Evolutionary conservation across 2,113 vertebrate genomes (phyloP), one percentile per base, ranked within the genome.

Genomic region (Peromyscus maniculatus): DNA sequence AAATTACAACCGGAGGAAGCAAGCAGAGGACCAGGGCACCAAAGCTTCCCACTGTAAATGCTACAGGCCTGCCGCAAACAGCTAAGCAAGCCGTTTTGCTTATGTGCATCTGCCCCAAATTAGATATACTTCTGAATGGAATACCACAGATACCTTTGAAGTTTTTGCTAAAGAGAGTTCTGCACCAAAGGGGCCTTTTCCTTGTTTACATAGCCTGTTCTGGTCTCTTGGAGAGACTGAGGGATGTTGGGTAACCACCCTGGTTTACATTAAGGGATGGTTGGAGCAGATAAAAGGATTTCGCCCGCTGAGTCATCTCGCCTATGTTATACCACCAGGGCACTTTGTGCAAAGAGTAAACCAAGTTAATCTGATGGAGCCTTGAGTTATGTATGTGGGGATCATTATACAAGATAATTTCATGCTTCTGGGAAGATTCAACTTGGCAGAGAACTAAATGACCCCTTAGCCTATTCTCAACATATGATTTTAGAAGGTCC

Each of bases 101-200:
- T 97, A 90, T 77, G 84, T 71, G 62, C 93, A 93, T 98, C 93
- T 97, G 94, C 69, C 93, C 66, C 86, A 97, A 94, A 96, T 95
- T 97, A 97, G 77, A 95, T 97, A 94, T 91, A 96, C 94, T 98
- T 97, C 93, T 98, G 96, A 98, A 98, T 97, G 97, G 88, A 97
- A 98, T 98, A 98, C 94, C 93, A 90, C 82, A 93, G 77, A 36
- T 79, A 93, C 92, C 96, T 98, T 97, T 98, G 96, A 97, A 98
- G 97, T 95, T 96, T 94, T 95, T 96, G 77, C 72, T 93, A 79
- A 64, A 78, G 92, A 86, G 84, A 88, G 80, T 74, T 95, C 84
- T 67, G 52, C 67, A 66, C 59, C 19, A 31, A 90, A 71, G 92
- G 89, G 96, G 92, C 36, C 82, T 96, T 97, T 96, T 83, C 69